Evolutionary conservation across 2,113 vertebrate genomes (phyloP).

Genomic region (Ranitomeya imitator): DNA sequence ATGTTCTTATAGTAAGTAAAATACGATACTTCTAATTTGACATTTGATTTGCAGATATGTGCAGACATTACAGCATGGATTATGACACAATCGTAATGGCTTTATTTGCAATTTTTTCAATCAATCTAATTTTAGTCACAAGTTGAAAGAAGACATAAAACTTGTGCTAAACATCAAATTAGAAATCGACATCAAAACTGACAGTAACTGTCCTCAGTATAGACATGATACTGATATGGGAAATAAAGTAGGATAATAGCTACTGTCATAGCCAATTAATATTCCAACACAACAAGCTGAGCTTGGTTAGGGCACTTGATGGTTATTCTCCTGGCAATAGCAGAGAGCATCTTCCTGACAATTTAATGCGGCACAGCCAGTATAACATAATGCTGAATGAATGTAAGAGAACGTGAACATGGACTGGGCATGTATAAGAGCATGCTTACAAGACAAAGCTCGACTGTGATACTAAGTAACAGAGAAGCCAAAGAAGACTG

Average conservation of each 20-base stretch:
- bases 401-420: background rate
- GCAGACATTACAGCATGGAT: background rate
- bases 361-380: constrained; percentile 11
- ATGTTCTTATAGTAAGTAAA: no score
- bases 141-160: background rate
- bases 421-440: background rate
- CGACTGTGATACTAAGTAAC: background rate
- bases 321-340: constrained; percentile 27
- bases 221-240: constrained; percentile 24
- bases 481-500: background rate
- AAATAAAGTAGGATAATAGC: constrained; percentile 49
- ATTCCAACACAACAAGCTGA: background rate
- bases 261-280: constrained; percentile 45
- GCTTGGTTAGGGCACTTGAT: constrained; percentile 38
- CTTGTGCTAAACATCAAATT: constrained; percentile 25
- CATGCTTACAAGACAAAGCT: background rate
- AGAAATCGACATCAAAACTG: background rate
- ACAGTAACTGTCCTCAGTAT: constrained; percentile 22
- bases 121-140: constrained; percentile 4
- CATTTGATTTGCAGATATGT: background rate
- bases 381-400: background rate
- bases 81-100: background rate
- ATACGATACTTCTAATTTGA: background rate
- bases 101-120: background rate
- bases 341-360: constrained; percentile 21